A percentile compares a stretch with the other conserved stretches of the same genome.
Conservation (phyloP, 2,888 invertebrate species). For the Tipula confusa region DNA sequence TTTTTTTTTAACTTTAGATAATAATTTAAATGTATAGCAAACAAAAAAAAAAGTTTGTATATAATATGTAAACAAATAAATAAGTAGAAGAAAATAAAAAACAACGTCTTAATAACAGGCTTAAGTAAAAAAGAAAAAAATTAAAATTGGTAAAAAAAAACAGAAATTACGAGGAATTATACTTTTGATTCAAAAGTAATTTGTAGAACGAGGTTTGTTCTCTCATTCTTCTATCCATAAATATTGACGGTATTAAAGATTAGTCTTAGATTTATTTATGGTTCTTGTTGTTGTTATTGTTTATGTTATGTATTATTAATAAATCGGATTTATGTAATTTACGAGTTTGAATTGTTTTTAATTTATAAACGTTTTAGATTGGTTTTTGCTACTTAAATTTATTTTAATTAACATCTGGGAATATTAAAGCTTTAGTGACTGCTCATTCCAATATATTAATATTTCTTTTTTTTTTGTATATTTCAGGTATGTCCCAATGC, state of each 20-base stretch:
- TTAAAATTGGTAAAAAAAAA: not conserved
- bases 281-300: not conserved
- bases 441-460: not conserved
- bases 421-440: not conserved
- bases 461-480: not conserved
- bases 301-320: not conserved
- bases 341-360: not conserved
- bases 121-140: not conserved
- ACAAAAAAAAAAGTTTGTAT: not conserved
- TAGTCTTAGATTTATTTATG: not conserved
- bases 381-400: not conserved
- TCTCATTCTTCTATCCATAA: not conserved
- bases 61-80: not conserved
- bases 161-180: not conserved
- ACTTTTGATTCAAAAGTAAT: not conserved
- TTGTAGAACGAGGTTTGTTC: not conserved
- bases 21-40: conserved; percentile 25
- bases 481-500: not conserved
- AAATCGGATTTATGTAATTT: not conserved
- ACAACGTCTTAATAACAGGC: conserved; percentile 12
- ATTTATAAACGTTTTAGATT: not conserved
- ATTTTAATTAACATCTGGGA: not conserved
- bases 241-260: conserved; percentile 14
- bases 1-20: not conserved
- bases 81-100: conserved; percentile 1